Base-by-base conservation (phyloP, 2,888 invertebrate genomes). In the Anagyrus pseudococci region DNA sequence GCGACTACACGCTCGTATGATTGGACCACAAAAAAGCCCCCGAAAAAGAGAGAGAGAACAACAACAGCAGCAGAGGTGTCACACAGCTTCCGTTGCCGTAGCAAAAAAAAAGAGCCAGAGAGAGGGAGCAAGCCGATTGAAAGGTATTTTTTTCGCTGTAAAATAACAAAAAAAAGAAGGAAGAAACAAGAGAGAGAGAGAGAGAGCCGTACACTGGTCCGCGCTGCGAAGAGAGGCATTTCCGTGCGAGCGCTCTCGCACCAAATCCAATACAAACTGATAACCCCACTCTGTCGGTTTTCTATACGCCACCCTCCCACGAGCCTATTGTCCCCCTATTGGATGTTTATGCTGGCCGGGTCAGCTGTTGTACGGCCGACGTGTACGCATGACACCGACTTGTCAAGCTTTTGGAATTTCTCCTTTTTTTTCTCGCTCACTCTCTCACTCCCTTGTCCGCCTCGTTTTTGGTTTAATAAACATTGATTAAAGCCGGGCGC, bases 401-500 rank as follows among this genome's bases (percentile, higher is more conserved):
- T 29, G 29, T 7, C 29, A 53, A 44, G 17, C 1, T 19, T 2
- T n/a, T 7, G 22, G 56, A 20, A 52, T 54, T 65, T 37, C 25
- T 50, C 49, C 59, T 53, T 53, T 55, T 52, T 49, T 48, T 48
- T 55, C 22, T 58, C 60, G 29, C 29, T 10, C 29, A 10, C 44
- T 55, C 46, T 58, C 64, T n/a, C n/a, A n/a, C n/a, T 63, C 57
- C 44, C 62, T 62, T 60, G 48, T 10, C 25, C 25, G 19, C 26
- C 23, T 48, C 54, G 49, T 44, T 57, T 50, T 59, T 62, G 66
- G 62, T 66, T 72, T 72, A 73, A 75, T 73, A 72, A 74, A 73
- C 69, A 72, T 71, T 71, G 72, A 74, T 75, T 69, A 70, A 66
- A 69, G 70, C 62, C 65, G 66, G 50, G 58, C 46, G 43, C 17